phyloP scores from a whole-genome alignment of 1,140 invertebrate species.

The Macrotrachela quadricornifera region DNA sequence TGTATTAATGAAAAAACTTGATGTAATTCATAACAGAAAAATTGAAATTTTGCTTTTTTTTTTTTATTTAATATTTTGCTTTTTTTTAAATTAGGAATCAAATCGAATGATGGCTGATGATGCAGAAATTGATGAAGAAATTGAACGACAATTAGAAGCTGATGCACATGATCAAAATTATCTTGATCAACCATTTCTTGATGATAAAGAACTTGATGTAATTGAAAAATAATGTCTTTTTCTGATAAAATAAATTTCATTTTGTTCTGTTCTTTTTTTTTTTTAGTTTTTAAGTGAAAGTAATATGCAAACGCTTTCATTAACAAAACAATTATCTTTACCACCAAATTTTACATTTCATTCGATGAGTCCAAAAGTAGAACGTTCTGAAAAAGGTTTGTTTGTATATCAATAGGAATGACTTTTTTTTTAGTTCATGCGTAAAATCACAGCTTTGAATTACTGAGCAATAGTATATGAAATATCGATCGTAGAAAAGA shows the following conservation, averaged over 20 bases:
- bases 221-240: too few relatives aligned
- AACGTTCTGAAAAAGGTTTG: too few relatives aligned
- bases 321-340: conserved; percentile 4
- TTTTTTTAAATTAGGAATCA: conserved; percentile 17
- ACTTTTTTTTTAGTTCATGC: too few relatives aligned
- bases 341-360: conserved; percentile 6
- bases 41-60: background rate
- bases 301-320: too few relatives aligned
- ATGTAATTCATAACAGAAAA: conserved; percentile 36
- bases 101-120: conserved; percentile 22
- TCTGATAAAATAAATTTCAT: too few relatives aligned
- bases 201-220: too few relatives aligned
- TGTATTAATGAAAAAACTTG: conserved; percentile 95
- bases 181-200: background rate
- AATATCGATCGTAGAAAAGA: too few relatives aligned
- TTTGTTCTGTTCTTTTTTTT: too few relatives aligned
- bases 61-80: background rate
- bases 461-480: too few relatives aligned
- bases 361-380: background rate
- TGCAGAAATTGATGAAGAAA: conserved; percentile 9
- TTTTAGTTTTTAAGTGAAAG: too few relatives aligned
- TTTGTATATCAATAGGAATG: too few relatives aligned
- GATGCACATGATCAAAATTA: conserved; percentile 2
- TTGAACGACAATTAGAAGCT: conserved; percentile 4
- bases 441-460: too few relatives aligned